phyloP scores from a whole-genome alignment of 2,888 invertebrate genomes.

The Cacoxenus indagator region DNA sequence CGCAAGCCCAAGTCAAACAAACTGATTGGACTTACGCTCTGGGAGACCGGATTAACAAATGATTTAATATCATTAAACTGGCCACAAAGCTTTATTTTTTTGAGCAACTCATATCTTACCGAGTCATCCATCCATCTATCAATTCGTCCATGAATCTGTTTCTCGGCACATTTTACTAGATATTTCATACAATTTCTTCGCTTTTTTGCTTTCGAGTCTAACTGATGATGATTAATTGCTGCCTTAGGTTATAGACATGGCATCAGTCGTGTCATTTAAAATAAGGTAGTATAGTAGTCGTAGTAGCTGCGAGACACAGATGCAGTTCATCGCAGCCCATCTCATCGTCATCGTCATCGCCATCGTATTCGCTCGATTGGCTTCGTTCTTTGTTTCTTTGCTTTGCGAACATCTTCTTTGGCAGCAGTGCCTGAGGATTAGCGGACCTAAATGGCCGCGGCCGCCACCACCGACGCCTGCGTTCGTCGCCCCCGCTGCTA shows the following conservation, averaged over 20 bases:
- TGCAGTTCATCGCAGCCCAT: constrained; percentile 23
- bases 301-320: constrained; percentile 16
- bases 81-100: not conserved
- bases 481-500: constrained; percentile 13
- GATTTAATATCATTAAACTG: constrained; percentile 6
- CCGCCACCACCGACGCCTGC: constrained; percentile 27
- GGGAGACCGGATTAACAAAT: constrained; percentile 19
- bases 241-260: constrained; percentile 67
- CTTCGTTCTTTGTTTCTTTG: constrained; percentile 21
- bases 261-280: constrained; percentile 65
- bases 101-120: not conserved
- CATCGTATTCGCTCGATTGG: not conserved
- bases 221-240: constrained; percentile 66
- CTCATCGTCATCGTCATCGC: no score
- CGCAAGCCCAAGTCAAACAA: not conserved
- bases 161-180: constrained; percentile 48
- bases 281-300: constrained; percentile 46
- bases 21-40: constrained; percentile 21
- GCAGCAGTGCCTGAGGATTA: constrained; percentile 37
- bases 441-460: constrained; percentile 58
- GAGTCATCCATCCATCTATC: not conserved
- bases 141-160: not conserved
- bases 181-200: constrained; percentile 36
- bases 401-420: constrained; percentile 32
- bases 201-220: constrained; percentile 47